Conservation (phyloP, 2,888 invertebrate genomes). For the Bedellia somnulentella region DNA sequence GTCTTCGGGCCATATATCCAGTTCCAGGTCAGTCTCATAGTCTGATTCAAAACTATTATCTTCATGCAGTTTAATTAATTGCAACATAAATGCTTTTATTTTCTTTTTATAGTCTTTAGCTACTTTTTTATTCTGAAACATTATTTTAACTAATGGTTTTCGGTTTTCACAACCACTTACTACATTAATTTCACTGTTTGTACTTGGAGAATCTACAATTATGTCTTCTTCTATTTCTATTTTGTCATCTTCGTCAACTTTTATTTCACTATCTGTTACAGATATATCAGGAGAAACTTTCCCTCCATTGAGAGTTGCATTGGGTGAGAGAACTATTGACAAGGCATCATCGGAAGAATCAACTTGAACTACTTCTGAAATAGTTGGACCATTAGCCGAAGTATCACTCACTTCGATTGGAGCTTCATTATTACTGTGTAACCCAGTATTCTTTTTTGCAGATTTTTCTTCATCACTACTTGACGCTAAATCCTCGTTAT, state of each 20-base stretch:
- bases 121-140: slow-evolving; percentile 39
- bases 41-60: slow-evolving; percentile 20
- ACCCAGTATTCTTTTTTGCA: neutral
- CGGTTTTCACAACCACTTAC: slow-evolving; percentile 36
- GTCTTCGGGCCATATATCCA: slow-evolving; percentile 44
- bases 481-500: slow-evolving; percentile 44
- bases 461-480: slow-evolving; percentile 41
- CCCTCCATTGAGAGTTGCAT: slow-evolving; percentile 34
- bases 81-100: slow-evolving; percentile 45
- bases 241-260: neutral
- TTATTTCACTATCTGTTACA: slow-evolving; percentile 10
- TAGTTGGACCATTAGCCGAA: slow-evolving; percentile 13
- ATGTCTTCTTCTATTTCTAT: too few species aligned
- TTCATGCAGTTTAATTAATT: slow-evolving; percentile 34
- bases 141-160: slow-evolving; percentile 39
- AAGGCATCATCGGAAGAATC: slow-evolving; percentile 19
- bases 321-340: slow-evolving; percentile 13
- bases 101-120: slow-evolving; percentile 43
- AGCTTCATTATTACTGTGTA: neutral
- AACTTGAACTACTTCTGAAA: slow-evolving; percentile 17
- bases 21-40: slow-evolving; percentile 35
- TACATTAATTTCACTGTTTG: slow-evolving; percentile 29
- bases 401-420: neutral
- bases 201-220: slow-evolving; percentile 33
- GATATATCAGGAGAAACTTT: slow-evolving; percentile 21